A percentile compares a stretch with the other conserved stretches of the same genome.
Evolutionary conservation across 1,140 invertebrate genomes (phyloP).

Genomic region (Meloidogyne exigua): DNA sequence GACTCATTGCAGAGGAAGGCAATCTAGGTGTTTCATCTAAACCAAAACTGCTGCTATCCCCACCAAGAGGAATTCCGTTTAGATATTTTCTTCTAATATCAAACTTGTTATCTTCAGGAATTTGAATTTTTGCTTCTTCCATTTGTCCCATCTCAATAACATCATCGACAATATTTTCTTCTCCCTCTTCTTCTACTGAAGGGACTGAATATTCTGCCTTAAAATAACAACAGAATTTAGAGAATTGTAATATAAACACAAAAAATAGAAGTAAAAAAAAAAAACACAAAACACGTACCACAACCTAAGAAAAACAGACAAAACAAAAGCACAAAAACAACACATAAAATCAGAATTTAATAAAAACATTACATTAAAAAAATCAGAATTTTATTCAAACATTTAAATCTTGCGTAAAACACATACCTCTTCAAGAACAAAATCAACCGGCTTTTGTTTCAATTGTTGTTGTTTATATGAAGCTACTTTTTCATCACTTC

Average conservation of each 20-base stretch:
- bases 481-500: not conserved
- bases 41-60: not conserved
- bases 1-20: not conserved
- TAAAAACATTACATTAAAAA: no score
- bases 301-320: no score
- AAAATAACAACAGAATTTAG: not conserved
- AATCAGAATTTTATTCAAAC: no score
- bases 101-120: not conserved
- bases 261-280: no score
- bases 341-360: no score
- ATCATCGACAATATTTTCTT: not conserved
- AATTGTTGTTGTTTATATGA: not conserved
- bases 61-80: not conserved
- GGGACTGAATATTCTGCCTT: conserved; percentile 25
- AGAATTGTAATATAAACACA: no score
- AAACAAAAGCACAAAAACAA: no score
- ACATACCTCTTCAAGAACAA: not conserved
- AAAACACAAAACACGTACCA: no score
- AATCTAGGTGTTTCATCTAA: not conserved
- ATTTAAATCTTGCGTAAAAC: no score
- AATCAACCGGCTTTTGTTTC: no score
- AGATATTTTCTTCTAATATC: not conserved
- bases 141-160: not conserved
- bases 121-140: not conserved
- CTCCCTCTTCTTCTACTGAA: conserved; percentile 14